phyloP scores from a whole-genome alignment of 2,888 invertebrate genomes.

The Drosophila kanekoi region DNA sequence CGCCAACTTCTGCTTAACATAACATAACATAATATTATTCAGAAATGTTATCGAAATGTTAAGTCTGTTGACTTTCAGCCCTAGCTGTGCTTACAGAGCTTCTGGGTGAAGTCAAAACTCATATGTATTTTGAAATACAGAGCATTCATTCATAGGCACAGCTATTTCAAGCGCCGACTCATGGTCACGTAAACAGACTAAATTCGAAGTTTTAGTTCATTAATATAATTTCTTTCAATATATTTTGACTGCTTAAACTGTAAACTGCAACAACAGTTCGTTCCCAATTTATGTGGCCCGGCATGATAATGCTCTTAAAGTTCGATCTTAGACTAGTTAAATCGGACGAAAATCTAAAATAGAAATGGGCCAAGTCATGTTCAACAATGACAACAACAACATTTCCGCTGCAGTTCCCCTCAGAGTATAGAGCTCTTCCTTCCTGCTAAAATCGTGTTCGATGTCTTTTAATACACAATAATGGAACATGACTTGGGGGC shows the following conservation, averaged over 20 bases:
- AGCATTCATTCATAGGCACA: conserved; percentile 25
- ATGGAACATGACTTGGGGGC: conserved; percentile 59
- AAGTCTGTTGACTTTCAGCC: not conserved
- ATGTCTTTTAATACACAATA: conserved; percentile 32
- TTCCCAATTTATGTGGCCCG: conserved; percentile 53
- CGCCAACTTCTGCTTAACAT: not conserved
- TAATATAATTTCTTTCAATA: conserved; percentile 31
- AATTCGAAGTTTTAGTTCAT: conserved; percentile 36
- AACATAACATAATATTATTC: too few relatives aligned
- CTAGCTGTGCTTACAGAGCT: conserved; percentile 3
- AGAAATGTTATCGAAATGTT: not conserved
- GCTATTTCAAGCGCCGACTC: conserved; percentile 30
- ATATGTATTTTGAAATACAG: not conserved
- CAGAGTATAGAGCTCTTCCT: conserved; percentile 15
- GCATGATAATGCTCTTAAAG: conserved; percentile 3
- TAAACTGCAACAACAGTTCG: conserved; percentile 61
- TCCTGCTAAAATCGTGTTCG: conserved; percentile 4
- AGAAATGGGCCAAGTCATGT: conserved; percentile 63
- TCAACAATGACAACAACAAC: conserved; percentile 8
- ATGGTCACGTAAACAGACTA: conserved; percentile 16
- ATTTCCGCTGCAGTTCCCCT: conserved; percentile 58
- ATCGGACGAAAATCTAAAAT: conserved; percentile 21
- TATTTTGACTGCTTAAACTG: conserved; percentile 53
- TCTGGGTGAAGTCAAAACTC: not conserved
- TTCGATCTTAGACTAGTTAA: conserved; percentile 37